A percentile compares a stretch with the other conserved stretches of the same genome.
Conservation (phyloP, 2,797 vertebrate genomes). For the Arvicola amphibius region DNA sequence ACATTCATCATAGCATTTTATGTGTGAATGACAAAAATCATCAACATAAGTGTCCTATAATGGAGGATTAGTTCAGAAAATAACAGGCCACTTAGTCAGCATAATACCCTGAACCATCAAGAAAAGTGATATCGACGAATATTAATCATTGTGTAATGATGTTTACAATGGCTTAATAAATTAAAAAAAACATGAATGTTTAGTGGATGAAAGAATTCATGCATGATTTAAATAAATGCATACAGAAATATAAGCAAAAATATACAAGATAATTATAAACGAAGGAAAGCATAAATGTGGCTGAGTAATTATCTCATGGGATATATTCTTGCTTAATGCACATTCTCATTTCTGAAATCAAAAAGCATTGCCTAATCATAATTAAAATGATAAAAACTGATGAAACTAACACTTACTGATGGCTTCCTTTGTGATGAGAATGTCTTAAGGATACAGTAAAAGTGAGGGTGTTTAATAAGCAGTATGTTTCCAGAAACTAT, state of each 20-base stretch:
- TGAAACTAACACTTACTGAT: neutral
- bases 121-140: neutral
- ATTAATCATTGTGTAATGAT: constrained; percentile 32
- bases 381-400: neutral
- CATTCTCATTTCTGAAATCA: constrained; percentile 38
- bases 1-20: constrained; percentile 37
- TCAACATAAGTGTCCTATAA: neutral
- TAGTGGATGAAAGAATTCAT: neutral
- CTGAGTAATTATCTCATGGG: neutral
- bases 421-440: neutral
- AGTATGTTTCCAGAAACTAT: neutral
- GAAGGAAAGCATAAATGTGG: neutral
- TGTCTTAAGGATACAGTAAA: neutral
- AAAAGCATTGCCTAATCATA: constrained; percentile 2
- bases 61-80: neutral
- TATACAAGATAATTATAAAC: constrained; percentile 5
- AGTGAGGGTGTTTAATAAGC: neutral
- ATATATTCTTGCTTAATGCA: neutral
- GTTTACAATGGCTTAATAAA: neutral
- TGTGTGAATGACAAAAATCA: neutral
- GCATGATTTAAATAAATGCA: neutral
- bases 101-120: neutral
- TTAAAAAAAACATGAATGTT: constrained; percentile 4
- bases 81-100: constrained; percentile 2
- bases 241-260: neutral